Conservation (phyloP, 2,113 vertebrate species). For the Ploceus nigricollis region DNA sequence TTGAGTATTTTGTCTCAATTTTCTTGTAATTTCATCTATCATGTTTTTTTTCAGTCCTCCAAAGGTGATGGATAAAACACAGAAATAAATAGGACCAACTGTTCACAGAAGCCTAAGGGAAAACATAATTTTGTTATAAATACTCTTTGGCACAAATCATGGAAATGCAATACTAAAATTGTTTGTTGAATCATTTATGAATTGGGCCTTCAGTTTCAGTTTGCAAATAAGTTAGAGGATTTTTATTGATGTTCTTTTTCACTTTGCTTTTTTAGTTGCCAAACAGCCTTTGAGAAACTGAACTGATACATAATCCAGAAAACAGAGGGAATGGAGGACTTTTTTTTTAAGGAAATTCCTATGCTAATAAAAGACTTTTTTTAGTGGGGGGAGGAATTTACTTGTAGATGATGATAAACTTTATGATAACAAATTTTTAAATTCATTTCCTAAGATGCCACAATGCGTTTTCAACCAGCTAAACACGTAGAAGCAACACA, state of each 20-base stretch:
- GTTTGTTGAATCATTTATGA: conserved; percentile 73
- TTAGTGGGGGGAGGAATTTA: background rate
- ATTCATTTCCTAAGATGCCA: background rate
- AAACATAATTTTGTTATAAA: conserved; percentile 67
- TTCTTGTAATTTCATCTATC: conserved; percentile 62
- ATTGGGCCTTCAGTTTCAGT: conserved; percentile 55
- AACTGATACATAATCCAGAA: background rate
- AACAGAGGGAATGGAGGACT: background rate
- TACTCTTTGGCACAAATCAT: conserved; percentile 58
- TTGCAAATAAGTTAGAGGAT: conserved; percentile 42
- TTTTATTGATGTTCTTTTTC: conserved; percentile 19
- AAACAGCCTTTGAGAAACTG: conserved; percentile 30
- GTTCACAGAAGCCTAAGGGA: conserved; percentile 57
- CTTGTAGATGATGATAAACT: background rate
- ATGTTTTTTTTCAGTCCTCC: conserved; percentile 29
- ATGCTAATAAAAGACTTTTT: background rate
- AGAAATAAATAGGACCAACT: conserved; percentile 68
- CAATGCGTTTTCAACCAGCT: background rate
- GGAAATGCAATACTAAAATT: conserved; percentile 65
- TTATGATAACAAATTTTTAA: background rate
- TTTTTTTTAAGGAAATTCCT: background rate
- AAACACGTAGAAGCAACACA: background rate
- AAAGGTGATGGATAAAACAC: conserved; percentile 67
- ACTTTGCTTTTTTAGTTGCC: conserved; percentile 28
- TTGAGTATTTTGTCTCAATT: conserved; percentile 62